phyloP scores from a whole-genome alignment of 2,888 invertebrate genomes.

The Theretra japonica region DNA sequence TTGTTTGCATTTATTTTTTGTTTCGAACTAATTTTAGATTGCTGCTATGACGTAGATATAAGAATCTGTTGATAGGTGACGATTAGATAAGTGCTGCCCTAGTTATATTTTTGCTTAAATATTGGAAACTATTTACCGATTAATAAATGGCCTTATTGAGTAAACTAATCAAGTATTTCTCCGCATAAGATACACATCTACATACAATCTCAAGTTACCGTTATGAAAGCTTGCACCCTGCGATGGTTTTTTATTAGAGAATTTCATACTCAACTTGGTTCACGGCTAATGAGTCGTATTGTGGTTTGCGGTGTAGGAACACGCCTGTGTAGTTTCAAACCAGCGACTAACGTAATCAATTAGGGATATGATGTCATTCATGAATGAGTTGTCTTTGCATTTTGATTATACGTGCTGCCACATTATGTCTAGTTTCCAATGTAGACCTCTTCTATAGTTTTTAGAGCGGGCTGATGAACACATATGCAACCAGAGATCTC shows the following conservation, averaged over 20 bases:
- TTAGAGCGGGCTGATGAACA: no score
- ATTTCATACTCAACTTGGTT: constrained; percentile 11
- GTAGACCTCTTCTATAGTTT: no score
- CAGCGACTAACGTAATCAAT: background rate
- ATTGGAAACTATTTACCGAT: background rate
- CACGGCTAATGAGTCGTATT: constrained; percentile 19
- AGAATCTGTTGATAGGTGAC: no score
- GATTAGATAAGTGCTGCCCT: no score
- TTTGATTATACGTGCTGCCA: background rate
- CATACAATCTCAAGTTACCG: background rate
- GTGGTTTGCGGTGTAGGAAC: constrained; percentile 19
- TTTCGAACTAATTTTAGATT: background rate
- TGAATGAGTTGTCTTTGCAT: constrained; percentile 1
- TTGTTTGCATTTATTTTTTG: background rate
- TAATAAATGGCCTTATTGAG: background rate
- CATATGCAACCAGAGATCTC: no score
- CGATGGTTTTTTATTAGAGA: background rate
- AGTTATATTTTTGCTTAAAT: no score
- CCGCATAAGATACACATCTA: background rate
- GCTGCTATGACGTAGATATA: no score
- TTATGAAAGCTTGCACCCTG: background rate
- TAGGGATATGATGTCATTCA: constrained; percentile 14
- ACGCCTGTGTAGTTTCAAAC: background rate
- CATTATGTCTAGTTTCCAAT: no score
- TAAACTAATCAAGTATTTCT: background rate